Evolutionary conservation across 2,888 invertebrate species (phyloP).

Genomic region (Cyclophora albipunctata): DNA sequence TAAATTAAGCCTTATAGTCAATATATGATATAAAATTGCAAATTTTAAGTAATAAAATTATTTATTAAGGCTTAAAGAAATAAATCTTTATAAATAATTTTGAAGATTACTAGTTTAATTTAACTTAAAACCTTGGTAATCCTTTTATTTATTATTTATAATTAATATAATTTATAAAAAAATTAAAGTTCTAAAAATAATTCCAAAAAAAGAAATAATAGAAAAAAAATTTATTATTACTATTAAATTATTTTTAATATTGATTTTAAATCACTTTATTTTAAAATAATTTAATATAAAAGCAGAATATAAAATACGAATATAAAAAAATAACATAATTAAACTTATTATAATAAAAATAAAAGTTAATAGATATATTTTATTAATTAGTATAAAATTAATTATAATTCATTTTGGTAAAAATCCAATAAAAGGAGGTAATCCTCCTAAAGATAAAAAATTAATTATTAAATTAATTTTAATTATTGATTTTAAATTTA

Average conservation of each 20-base stretch:
- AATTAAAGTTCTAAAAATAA: conserved; percentile 52
- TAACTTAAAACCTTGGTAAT: conserved; percentile 71
- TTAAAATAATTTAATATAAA: conserved; percentile 65
- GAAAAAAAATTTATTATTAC: conserved; percentile 36
- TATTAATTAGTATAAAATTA: conserved; percentile 62
- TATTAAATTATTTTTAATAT: conserved; percentile 46
- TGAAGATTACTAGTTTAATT: conserved; percentile 78
- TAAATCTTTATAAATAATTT: conserved; percentile 74
- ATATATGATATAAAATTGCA: conserved; percentile 77
- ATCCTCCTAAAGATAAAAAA: conserved; percentile 74
- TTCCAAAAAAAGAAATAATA: conserved; percentile 38
- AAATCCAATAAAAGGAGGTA: conserved; percentile 78
- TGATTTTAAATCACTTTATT: conserved; percentile 61
- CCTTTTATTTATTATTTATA: no score
- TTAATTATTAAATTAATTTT: conserved; percentile 71
- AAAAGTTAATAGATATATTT: conserved; percentile 52
- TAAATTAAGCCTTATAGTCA: conserved; percentile 62
- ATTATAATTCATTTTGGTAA: conserved; percentile 77
- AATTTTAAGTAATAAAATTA: conserved; percentile 63
- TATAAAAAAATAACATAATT: conserved; percentile 73
- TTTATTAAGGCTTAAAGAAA: conserved; percentile 76
- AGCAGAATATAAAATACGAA: conserved; percentile 66
- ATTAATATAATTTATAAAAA: conserved; percentile 30
- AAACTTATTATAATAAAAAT: conserved; percentile 69
- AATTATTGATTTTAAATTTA: conserved; percentile 47